These are phyloP conservation scores for Scolopax mira DNA, from an alignment of 2,113 vertebrate species.

Conservation along the genomic window DNA sequence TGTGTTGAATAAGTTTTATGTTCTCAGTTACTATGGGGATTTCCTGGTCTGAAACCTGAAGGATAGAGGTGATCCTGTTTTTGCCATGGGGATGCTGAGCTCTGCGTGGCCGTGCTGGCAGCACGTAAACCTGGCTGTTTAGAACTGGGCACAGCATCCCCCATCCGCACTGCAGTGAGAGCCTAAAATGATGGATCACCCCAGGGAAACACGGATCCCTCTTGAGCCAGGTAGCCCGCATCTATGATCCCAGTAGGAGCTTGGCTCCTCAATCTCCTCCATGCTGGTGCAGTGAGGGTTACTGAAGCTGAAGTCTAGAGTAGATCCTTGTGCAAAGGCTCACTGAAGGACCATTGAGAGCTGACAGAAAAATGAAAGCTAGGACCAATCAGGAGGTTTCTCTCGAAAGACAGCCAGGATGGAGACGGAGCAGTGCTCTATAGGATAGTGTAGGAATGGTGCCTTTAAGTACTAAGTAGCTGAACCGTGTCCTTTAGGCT, in stretches of 20 bases:
- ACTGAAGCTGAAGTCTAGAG: not conserved
- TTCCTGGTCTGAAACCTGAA: not conserved
- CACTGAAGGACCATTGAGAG: not conserved
- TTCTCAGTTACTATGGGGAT: not conserved
- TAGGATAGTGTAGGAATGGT: not conserved
- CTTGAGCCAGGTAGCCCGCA: not conserved
- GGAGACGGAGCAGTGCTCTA: not conserved
- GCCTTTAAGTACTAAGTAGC: not conserved
- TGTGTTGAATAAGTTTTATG: not conserved
- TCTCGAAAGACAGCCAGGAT: not conserved
- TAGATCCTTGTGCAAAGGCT: not conserved
- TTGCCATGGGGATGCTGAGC: not conserved
- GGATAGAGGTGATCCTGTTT: not conserved
- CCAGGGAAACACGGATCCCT: not conserved
- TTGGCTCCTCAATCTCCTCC: not conserved
- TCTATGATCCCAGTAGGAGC: not conserved
- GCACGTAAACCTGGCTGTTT: not conserved
- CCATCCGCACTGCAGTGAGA: not conserved
- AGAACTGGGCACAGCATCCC: not conserved
- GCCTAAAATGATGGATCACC: not conserved
- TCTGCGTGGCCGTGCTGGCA: not conserved
- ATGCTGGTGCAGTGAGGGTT: not conserved
- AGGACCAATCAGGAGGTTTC: not conserved
- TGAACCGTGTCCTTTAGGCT: not conserved
- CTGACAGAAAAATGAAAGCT: not conserved